Evolutionary conservation across 92 coral and sea anemone species (phyloP).

Genomic region (Montipora capitata): DNA sequence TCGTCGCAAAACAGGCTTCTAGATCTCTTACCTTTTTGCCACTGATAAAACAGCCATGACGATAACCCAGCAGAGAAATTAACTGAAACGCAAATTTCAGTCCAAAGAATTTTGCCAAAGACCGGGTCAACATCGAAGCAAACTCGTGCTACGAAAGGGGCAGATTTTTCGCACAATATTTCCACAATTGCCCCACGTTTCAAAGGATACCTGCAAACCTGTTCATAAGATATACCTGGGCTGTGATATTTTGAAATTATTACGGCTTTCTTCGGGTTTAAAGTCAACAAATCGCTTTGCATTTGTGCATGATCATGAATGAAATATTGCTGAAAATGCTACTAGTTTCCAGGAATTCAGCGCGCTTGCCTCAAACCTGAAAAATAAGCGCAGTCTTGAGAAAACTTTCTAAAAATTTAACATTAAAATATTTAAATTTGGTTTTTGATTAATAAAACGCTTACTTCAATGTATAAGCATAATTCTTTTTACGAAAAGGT

Average conservation of each 20-base stretch:
- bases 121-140: conserved; percentile 67
- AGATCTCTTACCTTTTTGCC: conserved; percentile 10
- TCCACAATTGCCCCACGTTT: conserved; percentile 31
- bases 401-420: background rate
- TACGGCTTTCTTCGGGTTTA: background rate
- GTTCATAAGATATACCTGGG: conserved; percentile 5
- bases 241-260: conserved; percentile 21
- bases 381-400: background rate
- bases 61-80: conserved; percentile 60
- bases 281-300: conserved; percentile 3
- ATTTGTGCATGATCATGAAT: background rate
- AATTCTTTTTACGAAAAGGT: background rate
- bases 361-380: background rate
- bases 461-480: background rate
- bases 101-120: conserved; percentile 78
- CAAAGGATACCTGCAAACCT: background rate
- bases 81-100: conserved; percentile 50
- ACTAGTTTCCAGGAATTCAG: conserved; percentile 33
- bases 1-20: no score
- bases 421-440: background rate
- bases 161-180: background rate
- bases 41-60: conserved; percentile 76
- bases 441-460: background rate
- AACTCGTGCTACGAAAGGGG: background rate
- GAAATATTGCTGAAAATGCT: background rate